Evolutionary conservation across 2,113 vertebrate genomes (phyloP), one percentile per base, ranked within the genome.

Genomic region (Myocastor coypus): DNA sequence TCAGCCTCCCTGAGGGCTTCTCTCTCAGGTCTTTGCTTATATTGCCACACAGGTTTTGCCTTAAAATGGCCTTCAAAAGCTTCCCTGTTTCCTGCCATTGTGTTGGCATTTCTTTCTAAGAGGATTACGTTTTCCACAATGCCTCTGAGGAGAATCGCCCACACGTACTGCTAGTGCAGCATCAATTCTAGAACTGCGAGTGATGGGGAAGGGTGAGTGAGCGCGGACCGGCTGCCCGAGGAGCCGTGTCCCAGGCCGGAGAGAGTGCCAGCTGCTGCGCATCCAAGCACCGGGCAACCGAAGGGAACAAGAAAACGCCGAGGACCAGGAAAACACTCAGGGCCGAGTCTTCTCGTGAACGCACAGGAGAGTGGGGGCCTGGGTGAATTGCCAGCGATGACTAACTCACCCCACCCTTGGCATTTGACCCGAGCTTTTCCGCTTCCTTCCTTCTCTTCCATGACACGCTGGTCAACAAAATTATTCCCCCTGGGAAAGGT

Each of bases 201-300:
- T 94, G 57, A 87, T 6, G 83, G 91, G 61, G 87, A 89, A 68
- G 22, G 26, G 91, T 96, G 93, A 91, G 42, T 93, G 81, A 87
- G 40, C 57, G 7, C 34, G 52, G 34, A 92, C 83, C 40, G 75
- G 80, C 40, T 68, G 20, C 30, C 55, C 3, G n/a, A 81, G 50
- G 78, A 87, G 22, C 22, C 1, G 6, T 30, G 14, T 20, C 59
- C 22, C 32, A 57, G 46, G 55, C 9, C 24, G 26, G 30, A 28
- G 71, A 3, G 34, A 46, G 42, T 13, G 59, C 75, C 63, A 40
- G 13, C 19, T 83, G 40, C 57, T n/a, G 17, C 20, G 28, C 42
- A 34, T 83, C 80, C n/a, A 26, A 8, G 86, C 12, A 46, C 16
- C 66, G 5, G 17, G 66, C 32, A 22, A 19, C n/a, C 30, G 46